A percentile compares a stretch with the other conserved stretches of the same genome.
Evolutionary conservation across 2,888 invertebrate genomes (phyloP).

Genomic region (Azorinus chamasolen): DNA sequence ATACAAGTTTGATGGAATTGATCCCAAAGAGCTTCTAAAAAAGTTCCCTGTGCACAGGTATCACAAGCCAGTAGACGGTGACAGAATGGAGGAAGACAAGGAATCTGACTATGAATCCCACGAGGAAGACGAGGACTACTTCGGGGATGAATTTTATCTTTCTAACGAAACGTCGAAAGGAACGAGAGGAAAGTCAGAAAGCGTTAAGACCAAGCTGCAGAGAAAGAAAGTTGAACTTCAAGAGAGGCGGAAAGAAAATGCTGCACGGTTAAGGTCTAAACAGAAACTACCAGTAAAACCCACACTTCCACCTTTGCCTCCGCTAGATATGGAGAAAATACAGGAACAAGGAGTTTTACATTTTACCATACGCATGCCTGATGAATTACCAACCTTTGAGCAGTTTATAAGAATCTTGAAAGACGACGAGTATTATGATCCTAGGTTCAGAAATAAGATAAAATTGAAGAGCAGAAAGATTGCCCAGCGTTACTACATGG

Average conservation of each 20-base stretch:
- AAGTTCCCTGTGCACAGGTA: no score
- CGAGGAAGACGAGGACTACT: slow-evolving; percentile 26
- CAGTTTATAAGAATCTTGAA: slow-evolving; percentile 42
- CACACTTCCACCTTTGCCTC: slow-evolving; percentile 2
- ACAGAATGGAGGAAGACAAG: no score
- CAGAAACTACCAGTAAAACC: not conserved
- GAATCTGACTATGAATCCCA: no score
- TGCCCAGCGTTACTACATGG: slow-evolving; percentile 46
- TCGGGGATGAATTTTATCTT: slow-evolving; percentile 57
- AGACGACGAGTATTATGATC: slow-evolving; percentile 54
- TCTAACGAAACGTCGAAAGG: slow-evolving; percentile 18
- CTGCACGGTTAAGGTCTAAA: not conserved
- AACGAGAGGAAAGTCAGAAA: not conserved
- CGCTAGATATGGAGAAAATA: slow-evolving; percentile 10
- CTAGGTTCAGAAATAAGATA: slow-evolving; percentile 41
- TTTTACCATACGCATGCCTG: slow-evolving; percentile 40
- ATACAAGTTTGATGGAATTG: no score
- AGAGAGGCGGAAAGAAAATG: slow-evolving; percentile 13
- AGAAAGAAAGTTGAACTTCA: slow-evolving; percentile 43
- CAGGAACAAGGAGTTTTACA: slow-evolving; percentile 1
- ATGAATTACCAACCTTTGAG: slow-evolving; percentile 51
- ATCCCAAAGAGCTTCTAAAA: no score
- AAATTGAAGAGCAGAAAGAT: slow-evolving; percentile 37
- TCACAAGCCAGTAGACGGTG: no score
- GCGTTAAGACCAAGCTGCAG: slow-evolving; percentile 17